Conservation (phyloP, 1,140 invertebrate species). For the Bombus terrestris region DNA sequence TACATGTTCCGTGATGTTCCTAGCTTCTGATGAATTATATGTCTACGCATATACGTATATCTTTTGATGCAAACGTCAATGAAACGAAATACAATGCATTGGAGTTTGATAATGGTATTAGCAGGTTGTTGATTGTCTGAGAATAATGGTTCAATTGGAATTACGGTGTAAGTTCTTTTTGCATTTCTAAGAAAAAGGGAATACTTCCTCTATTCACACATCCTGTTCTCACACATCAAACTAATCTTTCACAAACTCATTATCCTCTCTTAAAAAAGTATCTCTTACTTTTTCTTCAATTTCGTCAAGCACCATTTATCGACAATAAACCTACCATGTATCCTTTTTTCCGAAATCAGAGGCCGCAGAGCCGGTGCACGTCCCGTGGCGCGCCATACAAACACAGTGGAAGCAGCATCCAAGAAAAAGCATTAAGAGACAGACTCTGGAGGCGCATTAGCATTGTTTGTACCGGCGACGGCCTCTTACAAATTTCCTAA, state of each 20-base stretch:
- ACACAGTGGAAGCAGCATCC: neutral
- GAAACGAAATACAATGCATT: neutral
- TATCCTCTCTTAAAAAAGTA: no score
- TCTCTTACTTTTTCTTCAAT: no score
- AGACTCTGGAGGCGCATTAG: slow-evolving; percentile 10
- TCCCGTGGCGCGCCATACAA: neutral
- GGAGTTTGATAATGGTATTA: neutral
- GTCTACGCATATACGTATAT: no score
- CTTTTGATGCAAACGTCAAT: neutral
- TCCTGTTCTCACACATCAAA: no score
- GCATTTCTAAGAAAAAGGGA: no score
- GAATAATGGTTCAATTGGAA: no score
- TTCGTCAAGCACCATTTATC: no score
- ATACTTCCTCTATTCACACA: no score
- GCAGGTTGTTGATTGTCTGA: no score
- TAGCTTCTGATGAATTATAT: neutral
- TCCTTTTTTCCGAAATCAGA: neutral
- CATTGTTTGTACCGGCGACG: slow-evolving; percentile 27
- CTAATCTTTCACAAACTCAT: no score
- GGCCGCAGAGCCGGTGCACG: neutral
- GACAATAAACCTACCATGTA: no score
- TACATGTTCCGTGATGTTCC: neutral
- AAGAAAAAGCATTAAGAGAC: slow-evolving; percentile 23
- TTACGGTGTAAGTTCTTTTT: no score
- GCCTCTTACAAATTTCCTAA: slow-evolving; percentile 51